Conservation (phyloP, 2,888 invertebrate genomes). For the Acleris sparsana region DNA sequence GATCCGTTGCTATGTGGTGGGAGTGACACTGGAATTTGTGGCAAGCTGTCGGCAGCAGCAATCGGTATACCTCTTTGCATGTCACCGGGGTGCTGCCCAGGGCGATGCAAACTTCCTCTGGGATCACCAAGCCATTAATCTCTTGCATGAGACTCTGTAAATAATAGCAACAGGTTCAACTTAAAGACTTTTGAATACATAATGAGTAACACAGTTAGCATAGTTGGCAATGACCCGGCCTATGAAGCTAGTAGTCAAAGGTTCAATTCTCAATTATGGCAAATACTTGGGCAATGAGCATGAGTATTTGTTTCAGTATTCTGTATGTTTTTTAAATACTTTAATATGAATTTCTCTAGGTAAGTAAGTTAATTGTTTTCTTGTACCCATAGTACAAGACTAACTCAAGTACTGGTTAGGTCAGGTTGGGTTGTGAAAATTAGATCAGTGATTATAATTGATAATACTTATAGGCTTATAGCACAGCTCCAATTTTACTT, state of each 20-base stretch:
- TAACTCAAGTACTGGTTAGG: too few species aligned
- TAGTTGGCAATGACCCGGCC: too few species aligned
- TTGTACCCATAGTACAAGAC: too few species aligned
- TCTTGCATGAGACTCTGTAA: constrained; percentile 71
- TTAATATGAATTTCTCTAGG: too few species aligned
- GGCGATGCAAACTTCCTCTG: constrained; percentile 72
- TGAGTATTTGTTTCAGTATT: too few species aligned
- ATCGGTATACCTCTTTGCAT: constrained; percentile 72
- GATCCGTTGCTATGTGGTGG: constrained; percentile 65
- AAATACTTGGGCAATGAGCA: too few species aligned
- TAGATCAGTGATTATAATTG: background rate
- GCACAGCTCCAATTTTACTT: too few species aligned
- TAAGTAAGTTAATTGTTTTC: too few species aligned
- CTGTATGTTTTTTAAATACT: too few species aligned
- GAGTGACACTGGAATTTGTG: constrained; percentile 75
- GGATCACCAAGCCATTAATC: constrained; percentile 65
- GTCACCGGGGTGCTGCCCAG: constrained; percentile 70
- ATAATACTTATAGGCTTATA: background rate
- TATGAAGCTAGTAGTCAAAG: too few species aligned
- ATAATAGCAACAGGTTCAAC: background rate
- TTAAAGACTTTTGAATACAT: background rate
- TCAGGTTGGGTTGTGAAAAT: background rate
- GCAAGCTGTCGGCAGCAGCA: constrained; percentile 64
- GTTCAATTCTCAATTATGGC: too few species aligned
- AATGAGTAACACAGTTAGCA: too few species aligned